Evolutionary conservation across 1,140 invertebrate species (phyloP), one percentile per base, ranked within the genome.

Genomic region (Trichomalopsis sarcophagae): DNA sequence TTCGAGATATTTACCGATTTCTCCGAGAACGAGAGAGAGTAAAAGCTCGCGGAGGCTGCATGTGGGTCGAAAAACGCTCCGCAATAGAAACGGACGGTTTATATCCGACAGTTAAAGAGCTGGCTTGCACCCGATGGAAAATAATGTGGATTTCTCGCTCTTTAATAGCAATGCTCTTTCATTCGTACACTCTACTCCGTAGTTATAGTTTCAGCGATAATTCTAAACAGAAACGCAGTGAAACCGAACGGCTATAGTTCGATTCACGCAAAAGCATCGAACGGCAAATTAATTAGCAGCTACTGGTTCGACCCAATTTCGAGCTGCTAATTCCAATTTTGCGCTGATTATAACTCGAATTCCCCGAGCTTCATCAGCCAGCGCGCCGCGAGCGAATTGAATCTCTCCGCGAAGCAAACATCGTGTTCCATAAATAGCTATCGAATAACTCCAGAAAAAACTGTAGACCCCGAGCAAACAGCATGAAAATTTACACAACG

Each of bases 31-130:
- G 17, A 73, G 27, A 44, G 30, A 27, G 27, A 27, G 27, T 27
- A 27, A 27, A 50, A 77, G n/a, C 50, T 23, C 23, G 36, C 13
- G 30, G 17, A 23, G 14, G 2, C 27, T 36, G 33, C 2, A 30
- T 75, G 7, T 40, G 33, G 74, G 55, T 68, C 50, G 75, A 83
- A 74, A 68, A 66, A 47, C 33, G 40, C 55, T 77, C 23, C 40
- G 7, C n/a, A 27, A 21, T 62, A 40, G 27, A 82, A 13, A 23
- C 71, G 75, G 68, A 10, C 44, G 44, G n/a, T 33, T 30, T 21
- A 55, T 33, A 55, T 69, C 40, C n/a, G 44, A 27, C 23, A 14
- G 80, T n/a, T 71, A 73, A 21, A 55, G 44, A 81, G 69, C 13
- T 68, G 40, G 40, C 7, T 44, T 1, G 50, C 50, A 17, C 73